These are phyloP conservation scores for Adelognathus sp. DNA, from an alignment of 2,888 invertebrate genomes.

Conservation along the genomic window DNA sequence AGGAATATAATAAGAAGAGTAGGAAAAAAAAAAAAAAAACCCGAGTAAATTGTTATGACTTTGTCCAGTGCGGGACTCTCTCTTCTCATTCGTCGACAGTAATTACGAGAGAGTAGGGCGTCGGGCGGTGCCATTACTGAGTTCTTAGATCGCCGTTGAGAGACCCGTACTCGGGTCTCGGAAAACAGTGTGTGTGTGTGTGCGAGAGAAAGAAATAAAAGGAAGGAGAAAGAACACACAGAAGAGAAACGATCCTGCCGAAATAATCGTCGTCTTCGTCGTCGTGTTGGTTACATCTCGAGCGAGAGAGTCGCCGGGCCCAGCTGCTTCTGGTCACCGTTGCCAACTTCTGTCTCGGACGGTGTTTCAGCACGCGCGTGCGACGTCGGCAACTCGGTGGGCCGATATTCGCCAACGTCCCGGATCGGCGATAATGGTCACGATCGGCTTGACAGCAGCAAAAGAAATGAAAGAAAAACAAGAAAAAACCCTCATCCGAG, in stretches of 20 bases:
- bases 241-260: constrained; percentile 52
- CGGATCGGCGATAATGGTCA: constrained; percentile 56
- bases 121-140: constrained; percentile 23
- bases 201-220: background rate
- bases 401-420: constrained; percentile 44
- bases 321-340: constrained; percentile 21
- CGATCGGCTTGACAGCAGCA: constrained; percentile 30
- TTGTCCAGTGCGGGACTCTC: constrained; percentile 4
- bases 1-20: background rate
- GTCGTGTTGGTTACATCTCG: background rate
- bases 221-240: background rate
- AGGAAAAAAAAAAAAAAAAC: background rate
- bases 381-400: background rate
- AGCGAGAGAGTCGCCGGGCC: background rate
- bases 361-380: constrained; percentile 8
- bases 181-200: background rate
- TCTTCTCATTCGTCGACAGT: constrained; percentile 1
- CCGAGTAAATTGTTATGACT: constrained; percentile 25
- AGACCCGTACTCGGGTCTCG: background rate
- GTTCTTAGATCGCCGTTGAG: constrained; percentile 28
- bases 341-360: background rate
- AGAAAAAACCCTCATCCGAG: constrained; percentile 15
- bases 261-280: constrained; percentile 44
- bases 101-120: constrained; percentile 10
- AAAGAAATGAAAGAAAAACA: background rate